Conservation (phyloP, 2,888 invertebrate species). For the Cheilosia scutellata region DNA sequence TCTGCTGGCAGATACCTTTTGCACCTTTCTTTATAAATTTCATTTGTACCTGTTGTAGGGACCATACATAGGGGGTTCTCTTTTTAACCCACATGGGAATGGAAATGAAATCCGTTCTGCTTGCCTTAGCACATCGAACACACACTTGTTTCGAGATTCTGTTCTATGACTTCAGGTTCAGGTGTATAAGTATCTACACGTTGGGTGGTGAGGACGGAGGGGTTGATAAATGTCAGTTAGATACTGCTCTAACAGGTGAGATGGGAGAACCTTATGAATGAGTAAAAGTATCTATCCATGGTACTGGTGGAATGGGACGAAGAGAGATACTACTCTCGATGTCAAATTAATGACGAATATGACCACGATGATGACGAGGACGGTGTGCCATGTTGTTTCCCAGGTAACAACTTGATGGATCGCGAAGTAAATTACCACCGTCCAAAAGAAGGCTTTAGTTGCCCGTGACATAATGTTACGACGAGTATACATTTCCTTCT, state of each 20-base stretch:
- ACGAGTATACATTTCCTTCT: slow-evolving; percentile 55
- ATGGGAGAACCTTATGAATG: slow-evolving; percentile 70
- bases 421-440: slow-evolving; percentile 72
- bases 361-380: slow-evolving; percentile 65
- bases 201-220: not conserved
- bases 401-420: slow-evolving; percentile 73
- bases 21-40: slow-evolving; percentile 75
- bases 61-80: slow-evolving; percentile 65
- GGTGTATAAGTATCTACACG: slow-evolving; percentile 46
- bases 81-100: slow-evolving; percentile 70
- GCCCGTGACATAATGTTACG: slow-evolving; percentile 74
- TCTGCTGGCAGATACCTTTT: slow-evolving; percentile 71
- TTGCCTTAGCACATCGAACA: slow-evolving; percentile 70
- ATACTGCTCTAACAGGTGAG: slow-evolving; percentile 69
- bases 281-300: slow-evolving; percentile 61
- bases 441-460: slow-evolving; percentile 68
- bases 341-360: slow-evolving; percentile 75
- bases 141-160: slow-evolving; percentile 67
- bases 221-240: not conserved
- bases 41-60: slow-evolving; percentile 74
- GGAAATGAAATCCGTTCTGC: slow-evolving; percentile 59
- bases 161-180: slow-evolving; percentile 57
- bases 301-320: slow-evolving; percentile 54
- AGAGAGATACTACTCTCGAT: slow-evolving; percentile 65
- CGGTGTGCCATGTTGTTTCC: slow-evolving; percentile 75